Percentiles rank a stretch among this genome's conserved stretches.
These are phyloP conservation scores for Orthonyx spaldingii DNA, from an alignment of 2,113 vertebrate species.

Conservation along the genomic window DNA sequence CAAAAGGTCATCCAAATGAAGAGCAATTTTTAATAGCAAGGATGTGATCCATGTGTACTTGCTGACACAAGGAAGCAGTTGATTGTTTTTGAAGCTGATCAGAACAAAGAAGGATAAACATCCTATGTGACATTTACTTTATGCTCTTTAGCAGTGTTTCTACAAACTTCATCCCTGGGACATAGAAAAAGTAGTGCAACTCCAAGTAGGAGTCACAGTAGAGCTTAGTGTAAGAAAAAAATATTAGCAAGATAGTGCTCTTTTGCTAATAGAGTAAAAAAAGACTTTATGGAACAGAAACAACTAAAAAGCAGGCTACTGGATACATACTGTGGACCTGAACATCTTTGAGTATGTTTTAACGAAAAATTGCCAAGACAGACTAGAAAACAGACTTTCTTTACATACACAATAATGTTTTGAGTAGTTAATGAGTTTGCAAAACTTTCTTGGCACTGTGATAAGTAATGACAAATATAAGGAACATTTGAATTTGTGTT, in stretches of 20 bases:
- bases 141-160: neutral
- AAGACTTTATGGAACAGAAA: neutral
- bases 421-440: neutral
- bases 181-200: neutral
- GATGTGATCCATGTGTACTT: neutral
- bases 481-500: neutral
- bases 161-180: neutral
- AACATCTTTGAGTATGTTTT: neutral
- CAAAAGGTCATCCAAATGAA: neutral
- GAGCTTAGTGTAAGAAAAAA: neutral
- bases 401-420: accelerated
- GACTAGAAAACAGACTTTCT: neutral
- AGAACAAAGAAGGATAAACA: neutral
- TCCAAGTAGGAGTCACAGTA: neutral
- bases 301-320: neutral
- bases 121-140: neutral
- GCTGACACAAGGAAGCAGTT: neutral
- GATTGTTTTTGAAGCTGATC: neutral
- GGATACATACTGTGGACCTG: neutral
- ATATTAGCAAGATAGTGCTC: neutral
- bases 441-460: neutral
- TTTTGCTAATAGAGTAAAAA: neutral
- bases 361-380: neutral
- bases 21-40: neutral
- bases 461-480: neutral